Conservation (phyloP, 2,888 invertebrate species). For the Tubiluchus corallicola region DNA sequence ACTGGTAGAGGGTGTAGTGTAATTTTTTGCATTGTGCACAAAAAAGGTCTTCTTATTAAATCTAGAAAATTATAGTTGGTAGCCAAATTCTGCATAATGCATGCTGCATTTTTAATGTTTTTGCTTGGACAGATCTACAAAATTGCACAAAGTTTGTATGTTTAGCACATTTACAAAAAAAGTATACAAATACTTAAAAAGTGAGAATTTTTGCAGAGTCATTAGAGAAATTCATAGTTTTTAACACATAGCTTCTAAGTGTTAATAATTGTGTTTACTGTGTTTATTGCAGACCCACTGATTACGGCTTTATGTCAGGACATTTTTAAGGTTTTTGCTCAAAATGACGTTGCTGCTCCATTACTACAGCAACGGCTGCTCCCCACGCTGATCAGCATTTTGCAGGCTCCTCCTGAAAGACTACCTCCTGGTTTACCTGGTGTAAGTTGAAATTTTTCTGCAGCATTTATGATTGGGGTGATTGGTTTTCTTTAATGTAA, state of each 20-base stretch:
- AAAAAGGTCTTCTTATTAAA: no score
- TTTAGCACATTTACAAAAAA: neutral
- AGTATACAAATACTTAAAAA: slow-evolving; percentile 7
- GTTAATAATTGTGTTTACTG: no score
- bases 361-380: slow-evolving; percentile 43
- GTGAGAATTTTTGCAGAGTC: slow-evolving; percentile 4
- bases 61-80: slow-evolving; percentile 4
- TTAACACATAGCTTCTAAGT: no score
- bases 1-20: no score
- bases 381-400: slow-evolving; percentile 44
- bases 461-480: no score
- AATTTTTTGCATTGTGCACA: no score
- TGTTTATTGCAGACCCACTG: slow-evolving; percentile 37
- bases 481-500: no score
- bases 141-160: slow-evolving; percentile 5
- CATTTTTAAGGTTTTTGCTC: slow-evolving; percentile 41
- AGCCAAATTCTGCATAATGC: no score
- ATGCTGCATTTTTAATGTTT: slow-evolving; percentile 4
- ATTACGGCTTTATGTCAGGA: slow-evolving; percentile 42
- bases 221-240: no score
- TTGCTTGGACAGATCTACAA: no score
- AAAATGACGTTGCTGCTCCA: slow-evolving; percentile 39
- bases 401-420: slow-evolving; percentile 31
- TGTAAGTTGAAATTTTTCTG: slow-evolving; percentile 26
- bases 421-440: slow-evolving; percentile 28